phyloP scores from a whole-genome alignment of 1,140 invertebrate species.

The Magallana ariakensis region DNA sequence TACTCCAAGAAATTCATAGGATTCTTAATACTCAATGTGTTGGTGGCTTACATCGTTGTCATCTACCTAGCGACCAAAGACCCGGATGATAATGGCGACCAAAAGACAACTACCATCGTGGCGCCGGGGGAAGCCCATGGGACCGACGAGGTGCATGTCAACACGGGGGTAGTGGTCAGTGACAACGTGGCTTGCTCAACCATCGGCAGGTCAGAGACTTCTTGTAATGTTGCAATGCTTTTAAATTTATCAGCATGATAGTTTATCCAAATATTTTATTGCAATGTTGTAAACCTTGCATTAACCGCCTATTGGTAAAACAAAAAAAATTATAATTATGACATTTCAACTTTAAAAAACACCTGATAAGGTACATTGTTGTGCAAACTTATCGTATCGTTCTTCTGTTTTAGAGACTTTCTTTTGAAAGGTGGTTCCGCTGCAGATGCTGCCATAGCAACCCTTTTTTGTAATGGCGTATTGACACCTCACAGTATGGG shows the following conservation, averaged over 20 bases:
- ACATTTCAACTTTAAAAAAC: too few species aligned
- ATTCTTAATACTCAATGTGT: conserved; percentile 9
- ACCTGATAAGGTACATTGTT: too few species aligned
- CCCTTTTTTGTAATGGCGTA: conserved; percentile 91
- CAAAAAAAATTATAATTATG: too few species aligned
- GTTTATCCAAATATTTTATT: background rate
- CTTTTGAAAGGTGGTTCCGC: conserved; percentile 85
- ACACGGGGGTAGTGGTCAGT: background rate
- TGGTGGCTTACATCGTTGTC: conserved; percentile 4
- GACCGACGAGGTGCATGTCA: background rate
- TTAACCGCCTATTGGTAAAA: too few species aligned
- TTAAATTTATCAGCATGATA: background rate
- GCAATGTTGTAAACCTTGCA: background rate
- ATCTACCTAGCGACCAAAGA: background rate
- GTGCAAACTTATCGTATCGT: too few species aligned
- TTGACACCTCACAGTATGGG: conserved; percentile 92
- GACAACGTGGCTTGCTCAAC: conserved; percentile 14
- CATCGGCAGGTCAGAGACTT: background rate
- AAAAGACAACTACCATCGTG: background rate
- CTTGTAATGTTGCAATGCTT: background rate
- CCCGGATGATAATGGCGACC: background rate
- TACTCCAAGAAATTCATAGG: background rate
- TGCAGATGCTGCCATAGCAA: conserved; percentile 90
- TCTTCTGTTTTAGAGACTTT: conserved; percentile 57
- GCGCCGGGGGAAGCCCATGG: background rate